Evolutionary conservation across 2,113 vertebrate genomes (phyloP).

Genomic region (Aplodontia rufa): DNA sequence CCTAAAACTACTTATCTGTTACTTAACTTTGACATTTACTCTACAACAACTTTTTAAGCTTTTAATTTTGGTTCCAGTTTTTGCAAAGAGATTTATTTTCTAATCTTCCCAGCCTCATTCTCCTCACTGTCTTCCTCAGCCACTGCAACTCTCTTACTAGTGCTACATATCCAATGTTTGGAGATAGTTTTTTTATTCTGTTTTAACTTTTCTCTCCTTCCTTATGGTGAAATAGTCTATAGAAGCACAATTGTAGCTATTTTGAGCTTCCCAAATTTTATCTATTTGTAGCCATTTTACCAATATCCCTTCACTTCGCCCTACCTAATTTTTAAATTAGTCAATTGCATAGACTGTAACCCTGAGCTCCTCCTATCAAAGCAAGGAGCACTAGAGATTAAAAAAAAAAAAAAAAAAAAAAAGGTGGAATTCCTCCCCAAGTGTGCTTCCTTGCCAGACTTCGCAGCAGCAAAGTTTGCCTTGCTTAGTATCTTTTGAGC

Average conservation of each 20-base stretch:
- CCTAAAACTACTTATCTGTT: neutral
- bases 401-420: too few species aligned
- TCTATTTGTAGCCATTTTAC: too few species aligned
- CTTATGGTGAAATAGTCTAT: neutral
- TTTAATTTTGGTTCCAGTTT: neutral
- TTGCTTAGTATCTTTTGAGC: too few species aligned
- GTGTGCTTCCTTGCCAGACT: too few species aligned
- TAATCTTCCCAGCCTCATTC: neutral
- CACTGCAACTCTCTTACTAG: rapidly evolving
- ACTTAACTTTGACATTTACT: neutral
- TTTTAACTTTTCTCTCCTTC: neutral
- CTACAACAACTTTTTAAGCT: neutral
- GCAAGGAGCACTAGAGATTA: too few species aligned
- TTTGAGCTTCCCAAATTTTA: too few species aligned
- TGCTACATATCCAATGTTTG: rapidly evolving
- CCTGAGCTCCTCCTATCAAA: too few species aligned
- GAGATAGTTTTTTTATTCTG: neutral
- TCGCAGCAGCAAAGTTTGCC: too few species aligned
- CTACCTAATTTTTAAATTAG: too few species aligned
- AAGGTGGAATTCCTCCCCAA: too few species aligned
- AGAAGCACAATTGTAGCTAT: neutral
- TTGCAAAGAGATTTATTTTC: neutral
- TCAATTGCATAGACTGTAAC: too few species aligned
- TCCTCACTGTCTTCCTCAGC: neutral
- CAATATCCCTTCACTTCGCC: too few species aligned